These are phyloP conservation scores for Zaprionus ornatus DNA, from an alignment of 1,140 invertebrate genomes.

Conservation along the genomic window DNA sequence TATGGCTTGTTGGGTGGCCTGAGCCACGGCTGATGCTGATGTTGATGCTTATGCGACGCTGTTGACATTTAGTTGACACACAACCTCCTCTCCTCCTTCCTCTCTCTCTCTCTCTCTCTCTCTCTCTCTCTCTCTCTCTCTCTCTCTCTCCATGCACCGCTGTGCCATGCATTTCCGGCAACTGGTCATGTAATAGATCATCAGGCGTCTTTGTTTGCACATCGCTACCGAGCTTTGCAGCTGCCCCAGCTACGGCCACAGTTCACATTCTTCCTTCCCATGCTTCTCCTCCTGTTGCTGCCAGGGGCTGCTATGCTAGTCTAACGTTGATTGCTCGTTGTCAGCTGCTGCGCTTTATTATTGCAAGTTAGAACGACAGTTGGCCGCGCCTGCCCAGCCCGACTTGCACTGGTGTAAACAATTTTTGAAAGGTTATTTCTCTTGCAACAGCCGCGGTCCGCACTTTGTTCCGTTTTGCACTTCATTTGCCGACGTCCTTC, in stretches of 20 bases:
- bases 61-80: constrained; percentile 80
- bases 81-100: constrained; percentile 23
- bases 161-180: constrained; percentile 56
- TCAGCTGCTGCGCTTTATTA: constrained; percentile 70
- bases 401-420: constrained; percentile 56
- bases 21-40: constrained; percentile 55
- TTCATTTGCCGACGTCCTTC: constrained; percentile 60
- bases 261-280: not conserved
- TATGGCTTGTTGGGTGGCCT: constrained; percentile 1
- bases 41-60: constrained; percentile 61
- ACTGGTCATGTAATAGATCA: constrained; percentile 67
- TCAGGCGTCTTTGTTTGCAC: constrained; percentile 73
- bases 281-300: not conserved
- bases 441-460: constrained; percentile 61
- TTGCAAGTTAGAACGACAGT: constrained; percentile 54
- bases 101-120: not conserved
- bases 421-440: constrained; percentile 80
- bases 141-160: not conserved
- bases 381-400: constrained; percentile 4
- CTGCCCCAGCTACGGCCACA: constrained; percentile 6
- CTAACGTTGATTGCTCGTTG: constrained; percentile 57
- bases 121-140: not conserved
- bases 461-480: constrained; percentile 74
- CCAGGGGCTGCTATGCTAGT: not conserved
- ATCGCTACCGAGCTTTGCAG: constrained; percentile 51